Evolutionary conservation across 1,140 invertebrate species (phyloP).

Genomic region (Aphaenogaster floridana): DNA sequence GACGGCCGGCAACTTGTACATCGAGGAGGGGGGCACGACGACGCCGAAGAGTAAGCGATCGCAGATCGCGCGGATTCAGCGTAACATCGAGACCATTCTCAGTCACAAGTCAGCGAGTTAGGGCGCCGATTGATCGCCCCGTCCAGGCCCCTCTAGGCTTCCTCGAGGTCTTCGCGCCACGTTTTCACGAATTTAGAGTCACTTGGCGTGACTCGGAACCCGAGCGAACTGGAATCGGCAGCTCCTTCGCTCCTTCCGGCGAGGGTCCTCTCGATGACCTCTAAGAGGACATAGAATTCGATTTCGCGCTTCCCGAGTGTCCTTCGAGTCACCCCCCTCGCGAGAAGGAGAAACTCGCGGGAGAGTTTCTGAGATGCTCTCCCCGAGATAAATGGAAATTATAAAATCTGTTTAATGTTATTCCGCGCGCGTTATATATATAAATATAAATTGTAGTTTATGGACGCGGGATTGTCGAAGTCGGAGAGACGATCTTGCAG

Average conservation of each 20-base stretch:
- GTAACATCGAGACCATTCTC: slow-evolving; percentile 83
- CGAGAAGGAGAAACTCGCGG: not conserved
- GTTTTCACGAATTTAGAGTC: too few relatives aligned
- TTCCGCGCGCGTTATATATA: not conserved
- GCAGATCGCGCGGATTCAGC: slow-evolving; percentile 81
- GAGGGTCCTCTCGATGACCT: not conserved
- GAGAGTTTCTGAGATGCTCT: not conserved
- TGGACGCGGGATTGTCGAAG: not conserved
- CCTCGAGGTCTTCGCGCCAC: not conserved
- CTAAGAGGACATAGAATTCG: not conserved
- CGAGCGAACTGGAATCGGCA: not conserved
- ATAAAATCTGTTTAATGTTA: slow-evolving; percentile 7
- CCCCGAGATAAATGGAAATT: not conserved
- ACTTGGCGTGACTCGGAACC: not conserved
- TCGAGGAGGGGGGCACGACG: slow-evolving; percentile 79
- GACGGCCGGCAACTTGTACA: slow-evolving; percentile 82
- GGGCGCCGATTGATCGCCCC: slow-evolving; percentile 2
- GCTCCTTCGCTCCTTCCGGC: not conserved
- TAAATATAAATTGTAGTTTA: slow-evolving; percentile 1
- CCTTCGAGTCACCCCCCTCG: not conserved
- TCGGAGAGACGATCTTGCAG: not conserved
- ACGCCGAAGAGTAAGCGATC: slow-evolving; percentile 74
- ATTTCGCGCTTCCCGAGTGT: not conserved
- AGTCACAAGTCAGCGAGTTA: slow-evolving; percentile 74
- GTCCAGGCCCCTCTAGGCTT: not conserved